Evolutionary conservation across 2,797 vertebrate species (phyloP), one percentile per base, ranked within the genome.

Genomic region (Tachyglossus aculeatus): DNA sequence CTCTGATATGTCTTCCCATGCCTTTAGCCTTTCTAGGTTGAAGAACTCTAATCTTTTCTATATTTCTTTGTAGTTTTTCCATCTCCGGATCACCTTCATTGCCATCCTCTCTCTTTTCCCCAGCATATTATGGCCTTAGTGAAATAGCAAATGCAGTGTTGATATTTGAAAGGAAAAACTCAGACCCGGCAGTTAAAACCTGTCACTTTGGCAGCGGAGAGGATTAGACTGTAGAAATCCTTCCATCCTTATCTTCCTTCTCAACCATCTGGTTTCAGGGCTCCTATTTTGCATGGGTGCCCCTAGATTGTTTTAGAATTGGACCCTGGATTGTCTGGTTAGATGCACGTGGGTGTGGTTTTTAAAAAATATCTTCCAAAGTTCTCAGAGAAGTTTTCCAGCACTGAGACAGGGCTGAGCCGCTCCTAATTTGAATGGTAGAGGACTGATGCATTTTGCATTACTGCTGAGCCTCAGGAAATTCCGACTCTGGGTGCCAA

Each of bases 351-450:
- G 53, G 43, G 57, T 25, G 61, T 74, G 24, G 60, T 67, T 45
- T n/a, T 33, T 44, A n/a, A 63, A 43, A 52, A 15, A 47, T 52
- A n/a, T 40, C 39, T 50, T 45, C 75, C 62, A 37, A n/a, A 29
- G 36, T 27, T 13, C 31, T 40, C 54, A 32, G 25, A 72, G 50
- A 69, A 62, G 19, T 67, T 71, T 67, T 82, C 24, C 29, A 70
- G 48, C 45, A 39, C 71, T 58, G 78, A 68, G 64, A 80, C 9
- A 73, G 75, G n/a, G 39, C 44, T 73, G 22, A 76, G 52, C 51
- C 36, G 69, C 76, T 69, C 56, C 81, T 71, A 73, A 67, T 72
- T 76, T 59, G 67, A 74, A 76, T 78, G 78, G 68, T 76, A 50
- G 71, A 56, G 50, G 18, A 41, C 40, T 85, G 72, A 82, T 76